Evolutionary conservation across 2,797 vertebrate species (phyloP), one percentile per base, ranked within the genome.

Genomic region (Menidia menidia): DNA sequence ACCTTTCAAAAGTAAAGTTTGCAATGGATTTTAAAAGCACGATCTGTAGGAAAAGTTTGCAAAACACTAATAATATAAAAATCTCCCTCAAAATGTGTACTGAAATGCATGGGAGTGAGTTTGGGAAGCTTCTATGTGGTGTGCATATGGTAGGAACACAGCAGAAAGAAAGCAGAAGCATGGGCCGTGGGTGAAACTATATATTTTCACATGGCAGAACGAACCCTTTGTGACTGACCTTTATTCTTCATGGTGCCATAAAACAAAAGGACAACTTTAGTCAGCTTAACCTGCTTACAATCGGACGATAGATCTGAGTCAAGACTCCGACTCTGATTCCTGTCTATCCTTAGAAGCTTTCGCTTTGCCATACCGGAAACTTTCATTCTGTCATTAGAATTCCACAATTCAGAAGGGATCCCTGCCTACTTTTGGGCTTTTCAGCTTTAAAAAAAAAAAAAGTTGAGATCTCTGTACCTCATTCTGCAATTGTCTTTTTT

Each of bases 351-450:
- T 41, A 66, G 42, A 62, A 51, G 56, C 61, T 44, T 83, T 86
- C 65, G 75, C 68, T 61, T 63, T 55, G 55, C 55, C 39, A 50
- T 51, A 41, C 75, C 60, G 30, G 18, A 55, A 64, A 74, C 68
- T 77, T 79, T 80, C 64, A 78, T 71, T 80, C 72, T 77, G 52
- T 78, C 31, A 72, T 18, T 18, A 82, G 85, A 84, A 77, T 15
- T 48, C 73, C n/a, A 33, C 25, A 39, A 10, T 56, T 62, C 56
- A 68, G n/a, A 50, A 52, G 53, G 15, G 50, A 9, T 9, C 60
- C 8, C 13, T 67, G 14, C 39, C 64, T 25, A 56, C 59, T 61
- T 47, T 41, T 10, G 4, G 25, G 6, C 13, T 58, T 14, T 66
- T 61, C 39, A 41, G 13, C 19, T 47, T 16, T 25, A 25, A 25